Percentiles rank a stretch among this genome's conserved stretches.
phyloP scores from a whole-genome alignment of 2,113 vertebrate genomes.

The Glareola pratincola region DNA sequence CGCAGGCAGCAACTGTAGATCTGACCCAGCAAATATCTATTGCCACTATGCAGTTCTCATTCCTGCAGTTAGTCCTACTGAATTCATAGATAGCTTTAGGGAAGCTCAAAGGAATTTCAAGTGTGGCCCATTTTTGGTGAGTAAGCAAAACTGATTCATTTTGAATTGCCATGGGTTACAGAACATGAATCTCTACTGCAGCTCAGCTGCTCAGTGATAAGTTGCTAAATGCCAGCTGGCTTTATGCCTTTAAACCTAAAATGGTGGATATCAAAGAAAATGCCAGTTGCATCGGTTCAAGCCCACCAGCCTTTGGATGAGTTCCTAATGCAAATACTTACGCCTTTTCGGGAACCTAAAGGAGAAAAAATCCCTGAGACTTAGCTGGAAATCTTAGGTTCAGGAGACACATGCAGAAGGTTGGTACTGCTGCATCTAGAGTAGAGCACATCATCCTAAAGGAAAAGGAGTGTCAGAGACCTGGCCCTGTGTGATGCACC shows the following conservation, averaged over 20 bases:
- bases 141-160: not conserved
- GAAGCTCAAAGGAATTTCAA: not conserved
- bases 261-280: not conserved
- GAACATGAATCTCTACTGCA: not conserved
- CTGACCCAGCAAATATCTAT: not conserved
- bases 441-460: not conserved
- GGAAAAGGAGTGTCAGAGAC: not conserved
- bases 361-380: not conserved
- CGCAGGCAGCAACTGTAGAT: not conserved
- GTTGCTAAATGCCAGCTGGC: not conserved
- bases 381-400: not conserved
- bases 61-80: not conserved
- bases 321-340: not conserved
- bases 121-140: not conserved
- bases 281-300: not conserved
- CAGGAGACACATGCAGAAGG: not conserved
- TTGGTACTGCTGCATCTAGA: not conserved
- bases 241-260: not conserved
- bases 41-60: not conserved
- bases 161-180: not conserved
- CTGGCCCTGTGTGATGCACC: fast-evolving
- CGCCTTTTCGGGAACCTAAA: not conserved
- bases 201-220: not conserved
- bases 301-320: not conserved
- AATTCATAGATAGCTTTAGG: not conserved